Conservation (phyloP, 2,113 vertebrate species). For the Bubo bubo region DNA sequence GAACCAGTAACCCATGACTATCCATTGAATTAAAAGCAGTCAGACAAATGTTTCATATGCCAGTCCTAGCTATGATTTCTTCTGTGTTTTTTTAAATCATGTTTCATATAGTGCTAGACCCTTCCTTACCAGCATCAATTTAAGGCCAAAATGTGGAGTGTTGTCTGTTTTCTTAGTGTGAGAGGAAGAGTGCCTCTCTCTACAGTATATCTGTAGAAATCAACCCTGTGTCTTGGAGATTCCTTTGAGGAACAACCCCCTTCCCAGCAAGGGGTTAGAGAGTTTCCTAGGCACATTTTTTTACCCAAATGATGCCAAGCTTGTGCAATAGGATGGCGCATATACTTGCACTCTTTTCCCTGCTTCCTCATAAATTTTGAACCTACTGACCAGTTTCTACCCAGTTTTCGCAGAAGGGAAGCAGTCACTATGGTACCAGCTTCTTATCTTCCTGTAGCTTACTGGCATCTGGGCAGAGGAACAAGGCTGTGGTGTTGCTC, state of each 20-base stretch:
- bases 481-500: background rate
- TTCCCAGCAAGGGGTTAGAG: background rate
- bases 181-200: background rate
- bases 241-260: background rate
- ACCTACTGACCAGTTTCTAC: background rate
- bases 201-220: background rate
- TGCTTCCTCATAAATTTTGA: background rate
- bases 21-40: background rate
- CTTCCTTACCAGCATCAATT: background rate
- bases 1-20: background rate
- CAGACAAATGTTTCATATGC: background rate
- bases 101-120: background rate
- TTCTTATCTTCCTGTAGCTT: background rate
- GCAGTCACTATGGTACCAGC: background rate
- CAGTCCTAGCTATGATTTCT: background rate
- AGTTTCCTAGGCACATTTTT: background rate
- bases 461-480: background rate
- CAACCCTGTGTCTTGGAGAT: background rate
- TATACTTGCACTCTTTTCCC: background rate
- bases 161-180: background rate
- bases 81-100: background rate
- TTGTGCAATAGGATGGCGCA: background rate
- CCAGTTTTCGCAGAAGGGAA: background rate
- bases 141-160: background rate
- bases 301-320: background rate